phyloP scores from a whole-genome alignment of 1,140 invertebrate genomes.

The Chionoecetes opilio region DNA sequence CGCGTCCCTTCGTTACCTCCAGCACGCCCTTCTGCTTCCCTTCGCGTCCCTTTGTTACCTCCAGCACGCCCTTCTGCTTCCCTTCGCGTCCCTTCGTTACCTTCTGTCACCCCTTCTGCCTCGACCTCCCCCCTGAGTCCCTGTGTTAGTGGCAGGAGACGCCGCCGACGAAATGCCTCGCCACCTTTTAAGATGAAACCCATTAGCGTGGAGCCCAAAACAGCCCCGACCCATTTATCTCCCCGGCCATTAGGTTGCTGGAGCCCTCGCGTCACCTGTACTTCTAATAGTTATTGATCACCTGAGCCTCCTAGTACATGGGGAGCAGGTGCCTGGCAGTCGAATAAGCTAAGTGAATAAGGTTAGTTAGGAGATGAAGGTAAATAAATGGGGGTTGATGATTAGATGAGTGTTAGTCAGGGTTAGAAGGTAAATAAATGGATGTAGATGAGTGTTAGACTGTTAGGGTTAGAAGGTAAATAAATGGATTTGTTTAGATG shows the following conservation, averaged over 20 bases:
- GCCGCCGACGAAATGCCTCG: neutral
- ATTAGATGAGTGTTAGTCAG: no score
- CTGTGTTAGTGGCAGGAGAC: neutral
- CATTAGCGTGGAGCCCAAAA: slow-evolving; percentile 32
- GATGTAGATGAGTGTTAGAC: no score
- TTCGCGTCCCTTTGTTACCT: neutral
- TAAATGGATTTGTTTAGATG: no score
- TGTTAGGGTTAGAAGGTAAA: no score
- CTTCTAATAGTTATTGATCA: slow-evolving; percentile 54
- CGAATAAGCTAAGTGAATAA: neutral
- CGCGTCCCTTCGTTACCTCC: neutral
- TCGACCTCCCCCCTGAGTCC: neutral
- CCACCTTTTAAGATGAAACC: slow-evolving; percentile 39
- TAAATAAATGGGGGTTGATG: no score
- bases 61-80: neutral
- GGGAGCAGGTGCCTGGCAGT: neutral
- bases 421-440: no score
- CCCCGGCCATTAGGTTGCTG: slow-evolving; percentile 34
- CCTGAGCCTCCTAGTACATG: neutral
- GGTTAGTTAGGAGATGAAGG: slow-evolving; percentile 17
- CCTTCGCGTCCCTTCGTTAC: neutral
- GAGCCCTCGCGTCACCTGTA: neutral
- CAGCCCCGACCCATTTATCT: slow-evolving; percentile 46
- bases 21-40: neutral
- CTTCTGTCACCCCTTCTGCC: neutral